A percentile compares a stretch with the other conserved stretches of the same genome.
Evolutionary conservation across 64 coral and sea anemone genomes (phyloP).

Genomic region (Stylophora pistillata): DNA sequence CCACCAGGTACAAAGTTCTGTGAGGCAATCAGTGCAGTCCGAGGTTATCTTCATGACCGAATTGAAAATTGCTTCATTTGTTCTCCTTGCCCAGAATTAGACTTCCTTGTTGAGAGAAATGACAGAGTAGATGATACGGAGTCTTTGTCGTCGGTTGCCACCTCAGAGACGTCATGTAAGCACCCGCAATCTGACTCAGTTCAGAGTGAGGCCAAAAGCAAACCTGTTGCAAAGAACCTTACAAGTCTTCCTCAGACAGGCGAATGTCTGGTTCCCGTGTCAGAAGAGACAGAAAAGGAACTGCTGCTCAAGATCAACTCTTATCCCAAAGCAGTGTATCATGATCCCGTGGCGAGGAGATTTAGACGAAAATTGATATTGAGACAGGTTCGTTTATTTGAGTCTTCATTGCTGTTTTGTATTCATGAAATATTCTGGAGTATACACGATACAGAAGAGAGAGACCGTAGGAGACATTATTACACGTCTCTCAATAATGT

Average conservation of each 20-base stretch:
- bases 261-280: conserved; percentile 53
- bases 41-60: no score
- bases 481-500: no score
- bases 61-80: no score
- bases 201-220: background rate
- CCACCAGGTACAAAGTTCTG: no score
- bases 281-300: conserved; percentile 81
- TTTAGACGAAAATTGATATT: conserved; percentile 83
- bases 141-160: conserved; percentile 35
- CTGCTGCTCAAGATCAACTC: conserved; percentile 76
- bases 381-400: conserved; percentile 56
- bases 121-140: background rate
- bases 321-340: conserved; percentile 53
- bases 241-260: background rate
- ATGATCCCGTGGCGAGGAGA: conserved; percentile 63
- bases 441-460: no score
- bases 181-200: conserved; percentile 11
- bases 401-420: no score
- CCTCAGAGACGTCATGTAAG: conserved; percentile 32
- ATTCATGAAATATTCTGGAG: no score
- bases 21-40: no score
- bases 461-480: no score
- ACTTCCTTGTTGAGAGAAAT: background rate
- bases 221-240: conserved; percentile 1
- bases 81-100: background rate